These are phyloP conservation scores for Haplotaxodon microlepis DNA, from an alignment of 2,113 vertebrate species.

Conservation along the genomic window DNA sequence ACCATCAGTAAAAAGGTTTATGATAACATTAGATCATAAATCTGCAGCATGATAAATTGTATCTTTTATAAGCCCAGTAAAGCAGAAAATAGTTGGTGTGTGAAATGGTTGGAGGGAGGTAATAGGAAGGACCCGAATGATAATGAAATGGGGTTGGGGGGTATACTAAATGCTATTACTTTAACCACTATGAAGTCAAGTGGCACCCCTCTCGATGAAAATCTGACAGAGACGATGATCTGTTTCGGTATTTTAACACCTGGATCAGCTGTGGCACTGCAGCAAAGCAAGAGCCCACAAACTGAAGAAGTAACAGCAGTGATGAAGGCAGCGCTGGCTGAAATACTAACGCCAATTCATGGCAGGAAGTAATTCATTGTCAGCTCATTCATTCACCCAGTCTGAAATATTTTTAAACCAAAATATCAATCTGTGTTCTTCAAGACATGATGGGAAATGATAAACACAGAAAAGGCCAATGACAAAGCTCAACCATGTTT, in stretches of 20 bases:
- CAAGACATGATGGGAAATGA: neutral
- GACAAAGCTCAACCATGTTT: neutral
- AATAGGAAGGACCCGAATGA: neutral
- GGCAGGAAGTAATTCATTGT: neutral
- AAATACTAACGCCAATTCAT: neutral
- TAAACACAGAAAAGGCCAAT: neutral
- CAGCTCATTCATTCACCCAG: neutral
- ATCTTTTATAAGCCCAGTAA: neutral
- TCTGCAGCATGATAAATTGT: neutral
- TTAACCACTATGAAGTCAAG: neutral
- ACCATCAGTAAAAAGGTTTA: neutral
- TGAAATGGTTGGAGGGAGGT: neutral
- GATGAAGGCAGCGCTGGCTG: constrained; percentile 42
- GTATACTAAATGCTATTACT: neutral
- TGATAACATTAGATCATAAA: neutral
- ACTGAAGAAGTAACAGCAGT: neutral
- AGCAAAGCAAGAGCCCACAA: neutral
- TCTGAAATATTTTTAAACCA: neutral
- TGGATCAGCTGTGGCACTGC: rapidly evolving
- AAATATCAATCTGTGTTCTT: neutral
- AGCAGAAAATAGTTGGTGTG: neutral
- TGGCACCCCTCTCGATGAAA: neutral
- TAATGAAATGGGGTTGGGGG: neutral
- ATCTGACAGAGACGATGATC: neutral
- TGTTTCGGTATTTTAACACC: neutral